Conservation (phyloP, 2,888 invertebrate species). For the Pristionchus maxplancki region DNA sequence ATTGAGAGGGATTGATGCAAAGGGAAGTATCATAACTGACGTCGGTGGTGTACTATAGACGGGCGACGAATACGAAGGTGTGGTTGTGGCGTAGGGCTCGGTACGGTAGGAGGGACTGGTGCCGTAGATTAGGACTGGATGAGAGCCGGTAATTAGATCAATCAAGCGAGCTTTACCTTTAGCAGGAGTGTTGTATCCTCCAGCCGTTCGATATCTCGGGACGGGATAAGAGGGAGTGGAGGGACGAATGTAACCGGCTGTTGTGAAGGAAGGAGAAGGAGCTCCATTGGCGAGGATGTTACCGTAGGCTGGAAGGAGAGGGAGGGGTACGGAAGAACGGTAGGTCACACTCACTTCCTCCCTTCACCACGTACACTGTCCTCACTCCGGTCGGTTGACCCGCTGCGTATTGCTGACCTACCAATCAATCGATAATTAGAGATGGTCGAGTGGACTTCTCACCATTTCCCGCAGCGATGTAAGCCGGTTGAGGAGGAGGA, state of each 20-base stretch:
- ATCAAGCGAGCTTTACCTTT: not conserved
- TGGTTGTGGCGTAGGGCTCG: not conserved
- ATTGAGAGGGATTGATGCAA: not conserved
- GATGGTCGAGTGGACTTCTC: not conserved
- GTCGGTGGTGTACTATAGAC: not conserved
- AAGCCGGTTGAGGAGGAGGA: not conserved
- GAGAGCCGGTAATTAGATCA: too few species aligned
- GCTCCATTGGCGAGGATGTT: not conserved
- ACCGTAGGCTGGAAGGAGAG: constrained; percentile 9
- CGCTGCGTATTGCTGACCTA: not conserved
- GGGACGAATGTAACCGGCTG: constrained; percentile 14
- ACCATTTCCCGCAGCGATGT: not conserved
- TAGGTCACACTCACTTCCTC: not conserved
- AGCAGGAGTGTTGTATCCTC: not conserved
- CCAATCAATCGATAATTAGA: not conserved
- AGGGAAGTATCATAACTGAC: not conserved
- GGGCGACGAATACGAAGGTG: not conserved
- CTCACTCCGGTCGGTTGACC: constrained; percentile 5
- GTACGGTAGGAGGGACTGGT: constrained; percentile 8
- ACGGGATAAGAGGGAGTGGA: not conserved
- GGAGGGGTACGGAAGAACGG: too few species aligned
- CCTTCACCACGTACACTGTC: constrained; percentile 25
- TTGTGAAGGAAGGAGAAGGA: constrained; percentile 38
- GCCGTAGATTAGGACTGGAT: constrained; percentile 39
- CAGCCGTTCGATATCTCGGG: constrained; percentile 5